These are phyloP conservation scores for Cordylochernes scorpioides DNA, from an alignment of 2,888 invertebrate genomes.

Conservation along the genomic window DNA sequence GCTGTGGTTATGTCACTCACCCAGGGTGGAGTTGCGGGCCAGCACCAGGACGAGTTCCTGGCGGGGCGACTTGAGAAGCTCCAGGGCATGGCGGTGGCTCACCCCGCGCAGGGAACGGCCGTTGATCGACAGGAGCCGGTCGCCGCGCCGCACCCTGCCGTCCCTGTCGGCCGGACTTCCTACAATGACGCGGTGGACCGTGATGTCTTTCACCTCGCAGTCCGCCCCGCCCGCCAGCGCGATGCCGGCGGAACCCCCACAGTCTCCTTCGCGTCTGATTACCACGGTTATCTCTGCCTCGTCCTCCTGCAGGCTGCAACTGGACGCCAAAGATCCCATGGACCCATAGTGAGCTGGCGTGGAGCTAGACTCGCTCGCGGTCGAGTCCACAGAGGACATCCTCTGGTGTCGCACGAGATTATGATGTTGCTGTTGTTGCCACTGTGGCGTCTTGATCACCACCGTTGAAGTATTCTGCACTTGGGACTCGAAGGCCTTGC, in stretches of 20 bases:
- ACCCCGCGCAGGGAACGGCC: conserved; percentile 52
- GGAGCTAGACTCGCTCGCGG: conserved; percentile 22
- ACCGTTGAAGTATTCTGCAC: conserved; percentile 1
- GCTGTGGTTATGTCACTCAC: no score
- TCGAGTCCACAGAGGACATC: conserved; percentile 30
- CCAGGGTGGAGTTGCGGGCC: no score
- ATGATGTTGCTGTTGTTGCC: neutral
- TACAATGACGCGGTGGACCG: conserved; percentile 56
- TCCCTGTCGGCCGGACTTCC: conserved; percentile 65
- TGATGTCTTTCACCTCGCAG: conserved; percentile 71
- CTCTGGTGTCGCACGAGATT: conserved; percentile 20
- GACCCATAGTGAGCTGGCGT: conserved; percentile 19
- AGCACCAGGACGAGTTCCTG: conserved; percentile 50
- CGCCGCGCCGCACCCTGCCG: conserved; percentile 57
- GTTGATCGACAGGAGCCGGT: conserved; percentile 64
- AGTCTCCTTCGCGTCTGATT: conserved; percentile 23
- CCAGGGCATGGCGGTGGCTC: conserved; percentile 59
- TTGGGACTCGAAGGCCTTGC: conserved; percentile 31
- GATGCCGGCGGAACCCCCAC: conserved; percentile 46
- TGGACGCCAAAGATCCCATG: conserved; percentile 1
- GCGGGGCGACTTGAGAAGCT: conserved; percentile 55
- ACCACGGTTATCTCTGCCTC: conserved; percentile 24
- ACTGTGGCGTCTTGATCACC: neutral
- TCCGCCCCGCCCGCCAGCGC: conserved; percentile 66
- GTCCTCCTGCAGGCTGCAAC: neutral